Evolutionary conservation across 2,888 invertebrate genomes (phyloP).

Genomic region (Eustalomyia histrio): DNA sequence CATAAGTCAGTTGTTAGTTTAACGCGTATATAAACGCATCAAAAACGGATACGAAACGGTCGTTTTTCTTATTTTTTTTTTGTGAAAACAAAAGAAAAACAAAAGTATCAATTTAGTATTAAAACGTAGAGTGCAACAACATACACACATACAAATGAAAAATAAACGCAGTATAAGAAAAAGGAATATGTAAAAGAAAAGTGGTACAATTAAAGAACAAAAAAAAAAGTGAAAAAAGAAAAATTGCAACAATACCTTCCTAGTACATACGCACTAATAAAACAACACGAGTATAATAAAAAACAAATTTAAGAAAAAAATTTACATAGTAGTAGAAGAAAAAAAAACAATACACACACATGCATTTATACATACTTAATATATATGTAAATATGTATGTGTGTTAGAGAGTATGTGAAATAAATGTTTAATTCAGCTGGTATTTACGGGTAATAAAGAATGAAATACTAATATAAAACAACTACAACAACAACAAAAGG

Average conservation of each 20-base stretch:
- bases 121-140: slow-evolving; percentile 20
- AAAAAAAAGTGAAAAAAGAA: slow-evolving; percentile 1
- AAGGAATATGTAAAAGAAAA: slow-evolving; percentile 20
- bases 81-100: slow-evolving; percentile 19
- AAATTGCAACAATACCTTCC: slow-evolving; percentile 3
- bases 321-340: not conserved
- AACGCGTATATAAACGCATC: slow-evolving; percentile 64
- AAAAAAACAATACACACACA: slow-evolving; percentile 16
- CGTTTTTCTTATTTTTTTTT: slow-evolving; percentile 14
- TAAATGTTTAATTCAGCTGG: slow-evolving; percentile 41
- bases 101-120: slow-evolving; percentile 24
- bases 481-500: slow-evolving; percentile 4
- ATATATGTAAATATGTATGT: slow-evolving; percentile 7
- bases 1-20: slow-evolving; percentile 66
- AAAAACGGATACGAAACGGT: slow-evolving; percentile 44
- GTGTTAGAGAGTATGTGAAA: slow-evolving; percentile 28
- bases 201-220: slow-evolving; percentile 32
- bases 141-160: slow-evolving; percentile 22
- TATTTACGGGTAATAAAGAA: slow-evolving; percentile 33
- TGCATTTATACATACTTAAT: slow-evolving; percentile 24
- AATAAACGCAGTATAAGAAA: slow-evolving; percentile 16
- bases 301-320: not conserved
- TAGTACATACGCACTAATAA: slow-evolving; percentile 27
- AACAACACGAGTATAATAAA: slow-evolving; percentile 13
- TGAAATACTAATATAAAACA: slow-evolving; percentile 18